A percentile compares a stretch with the other conserved stretches of the same genome.
phyloP scores from a whole-genome alignment of 2,797 vertebrate genomes.

The Gymnothorax javanicus region DNA sequence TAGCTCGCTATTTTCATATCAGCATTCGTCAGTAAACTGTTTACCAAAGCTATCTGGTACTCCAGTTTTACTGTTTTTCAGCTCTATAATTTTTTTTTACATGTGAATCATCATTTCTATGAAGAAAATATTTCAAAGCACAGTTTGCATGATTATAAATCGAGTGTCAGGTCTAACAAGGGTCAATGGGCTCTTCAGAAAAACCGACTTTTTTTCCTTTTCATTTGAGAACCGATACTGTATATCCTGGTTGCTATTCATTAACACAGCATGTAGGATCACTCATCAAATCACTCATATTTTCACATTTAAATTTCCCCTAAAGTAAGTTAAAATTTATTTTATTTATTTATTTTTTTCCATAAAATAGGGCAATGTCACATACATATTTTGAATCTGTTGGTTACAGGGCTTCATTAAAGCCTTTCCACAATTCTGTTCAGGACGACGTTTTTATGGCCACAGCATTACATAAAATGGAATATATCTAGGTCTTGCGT shows the following conservation, averaged over 20 bases:
- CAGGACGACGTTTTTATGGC: too few species aligned
- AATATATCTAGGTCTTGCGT: too few species aligned
- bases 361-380: too few species aligned
- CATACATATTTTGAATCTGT: too few species aligned
- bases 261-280: too few species aligned
- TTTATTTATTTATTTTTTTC: too few species aligned
- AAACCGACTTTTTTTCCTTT: not conserved
- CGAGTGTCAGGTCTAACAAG: not conserved
- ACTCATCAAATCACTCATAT: too few species aligned
- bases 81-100: not conserved
- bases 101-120: not conserved
- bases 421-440: too few species aligned
- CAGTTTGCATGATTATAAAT: not conserved
- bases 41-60: not conserved
- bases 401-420: too few species aligned
- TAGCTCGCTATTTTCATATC: not conserved
- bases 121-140: not conserved
- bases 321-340: too few species aligned
- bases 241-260: not conserved
- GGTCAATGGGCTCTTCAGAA: not conserved
- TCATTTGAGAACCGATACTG: not conserved
- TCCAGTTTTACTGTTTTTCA: not conserved
- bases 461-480: too few species aligned
- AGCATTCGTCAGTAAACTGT: not conserved
- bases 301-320: too few species aligned